phyloP scores from a whole-genome alignment of 2,888 invertebrate genomes.

The Isotomurus palustris region DNA sequence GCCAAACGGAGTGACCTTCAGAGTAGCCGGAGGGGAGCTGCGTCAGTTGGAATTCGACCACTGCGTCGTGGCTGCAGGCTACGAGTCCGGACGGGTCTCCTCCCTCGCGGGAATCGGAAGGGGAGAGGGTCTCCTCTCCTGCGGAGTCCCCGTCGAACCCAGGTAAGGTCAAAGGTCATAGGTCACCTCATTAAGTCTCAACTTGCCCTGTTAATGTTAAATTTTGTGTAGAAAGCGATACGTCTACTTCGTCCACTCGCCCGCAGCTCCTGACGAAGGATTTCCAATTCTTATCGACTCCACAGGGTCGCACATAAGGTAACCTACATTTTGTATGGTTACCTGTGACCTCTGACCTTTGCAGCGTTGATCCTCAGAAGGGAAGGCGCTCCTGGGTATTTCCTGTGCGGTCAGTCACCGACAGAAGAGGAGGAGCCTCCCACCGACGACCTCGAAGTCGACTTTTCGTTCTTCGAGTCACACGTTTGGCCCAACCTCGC shows the following conservation, averaged over 20 bases:
- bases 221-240: slow-evolving; percentile 64
- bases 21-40: slow-evolving; percentile 60
- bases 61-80: slow-evolving; percentile 74
- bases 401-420: slow-evolving; percentile 69
- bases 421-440: slow-evolving; percentile 61
- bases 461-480: slow-evolving; percentile 66
- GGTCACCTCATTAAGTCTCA: too few relatives aligned
- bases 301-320: slow-evolving; percentile 68
- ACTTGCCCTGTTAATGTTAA: neutral
- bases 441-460: slow-evolving; percentile 63
- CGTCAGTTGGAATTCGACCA: slow-evolving; percentile 65
- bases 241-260: slow-evolving; percentile 70
- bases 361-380: too few relatives aligned
- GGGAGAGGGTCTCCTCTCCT: slow-evolving; percentile 61
- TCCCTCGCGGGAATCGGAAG: slow-evolving; percentile 67
- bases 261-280: slow-evolving; percentile 69
- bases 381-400: slow-evolving; percentile 75
- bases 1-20: slow-evolving; percentile 42
- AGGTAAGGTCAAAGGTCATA: slow-evolving; percentile 57
- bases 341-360: too few relatives aligned
- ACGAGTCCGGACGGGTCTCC: slow-evolving; percentile 67
- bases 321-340: slow-evolving; percentile 7
- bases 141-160: slow-evolving; percentile 80
- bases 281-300: slow-evolving; percentile 81
- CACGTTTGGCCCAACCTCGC: slow-evolving; percentile 70